A percentile compares a stretch with the other conserved stretches of the same genome.
These are phyloP conservation scores for Sorex araneus DNA, from an alignment of 2,113 vertebrate genomes.

Conservation along the genomic window DNA sequence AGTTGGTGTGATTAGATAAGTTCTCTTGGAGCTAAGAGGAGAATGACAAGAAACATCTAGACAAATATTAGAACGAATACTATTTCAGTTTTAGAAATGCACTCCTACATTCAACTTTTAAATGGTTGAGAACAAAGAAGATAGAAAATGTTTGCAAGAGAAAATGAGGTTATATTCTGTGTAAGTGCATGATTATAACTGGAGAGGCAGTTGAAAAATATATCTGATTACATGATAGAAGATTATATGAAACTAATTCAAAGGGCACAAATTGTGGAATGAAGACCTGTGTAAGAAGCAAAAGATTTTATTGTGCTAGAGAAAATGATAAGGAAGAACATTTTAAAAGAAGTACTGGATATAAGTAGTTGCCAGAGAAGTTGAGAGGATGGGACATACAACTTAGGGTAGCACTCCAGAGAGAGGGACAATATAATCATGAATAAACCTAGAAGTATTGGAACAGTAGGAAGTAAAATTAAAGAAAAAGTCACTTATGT, in stretches of 20 bases:
- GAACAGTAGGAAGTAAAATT: neutral
- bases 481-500: neutral
- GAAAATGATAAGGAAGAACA: slow-evolving; percentile 7
- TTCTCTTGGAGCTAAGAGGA: neutral
- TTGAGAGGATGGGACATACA: neutral
- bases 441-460: neutral
- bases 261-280: neutral
- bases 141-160: neutral
- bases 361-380: neutral
- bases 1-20: neutral
- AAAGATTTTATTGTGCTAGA: neutral
- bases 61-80: neutral
- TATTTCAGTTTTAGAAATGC: neutral
- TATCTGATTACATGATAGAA: neutral
- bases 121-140: slow-evolving; percentile 8
- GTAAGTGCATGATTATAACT: neutral
- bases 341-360: slow-evolving; percentile 2
- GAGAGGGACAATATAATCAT: neutral
- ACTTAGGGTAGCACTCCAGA: neutral
- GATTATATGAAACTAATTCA: neutral
- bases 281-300: neutral
- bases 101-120: neutral
- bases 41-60: neutral
- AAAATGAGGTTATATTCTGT: neutral
- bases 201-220: neutral